Evolutionary conservation across 2,797 vertebrate species (phyloP).

Genomic region (Ceryle rudis): DNA sequence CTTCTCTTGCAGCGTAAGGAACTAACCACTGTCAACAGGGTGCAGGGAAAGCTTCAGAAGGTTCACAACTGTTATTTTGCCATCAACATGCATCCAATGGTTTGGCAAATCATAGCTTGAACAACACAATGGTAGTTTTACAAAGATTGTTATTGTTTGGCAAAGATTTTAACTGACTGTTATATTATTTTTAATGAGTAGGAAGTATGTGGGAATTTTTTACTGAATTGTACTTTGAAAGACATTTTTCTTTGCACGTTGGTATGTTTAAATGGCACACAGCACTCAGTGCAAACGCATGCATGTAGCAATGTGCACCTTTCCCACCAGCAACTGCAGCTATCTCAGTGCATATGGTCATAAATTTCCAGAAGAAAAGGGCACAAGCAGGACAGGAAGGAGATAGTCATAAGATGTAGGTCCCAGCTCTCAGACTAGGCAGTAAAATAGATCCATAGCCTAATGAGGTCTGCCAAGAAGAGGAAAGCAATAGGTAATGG

Average conservation of each 20-base stretch:
- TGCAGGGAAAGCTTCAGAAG: not conserved
- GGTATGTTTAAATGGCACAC: not conserved
- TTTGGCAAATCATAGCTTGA: not conserved
- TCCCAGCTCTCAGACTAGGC: not conserved
- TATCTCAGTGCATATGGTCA: not conserved
- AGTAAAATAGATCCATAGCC: not conserved
- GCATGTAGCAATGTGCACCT: not conserved
- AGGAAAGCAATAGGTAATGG: not conserved
- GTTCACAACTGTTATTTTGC: not conserved
- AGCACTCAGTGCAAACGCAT: rapidly evolving
- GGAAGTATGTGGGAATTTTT: not conserved
- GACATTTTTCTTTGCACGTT: not conserved
- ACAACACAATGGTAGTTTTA: not conserved
- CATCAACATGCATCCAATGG: not conserved
- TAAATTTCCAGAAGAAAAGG: not conserved
- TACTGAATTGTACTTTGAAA: slow-evolving; percentile 25
- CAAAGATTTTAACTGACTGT: not conserved
- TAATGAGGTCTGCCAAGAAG: not conserved
- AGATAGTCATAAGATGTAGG: not conserved
- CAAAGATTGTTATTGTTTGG: not conserved
- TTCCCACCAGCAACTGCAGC: not conserved
- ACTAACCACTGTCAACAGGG: not conserved
- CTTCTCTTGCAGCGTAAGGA: not conserved
- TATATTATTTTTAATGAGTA: slow-evolving; percentile 27
- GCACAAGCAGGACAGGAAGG: not conserved